Base-by-base conservation (phyloP, 2,888 invertebrate genomes). In the Acronicta leporina region DNA sequence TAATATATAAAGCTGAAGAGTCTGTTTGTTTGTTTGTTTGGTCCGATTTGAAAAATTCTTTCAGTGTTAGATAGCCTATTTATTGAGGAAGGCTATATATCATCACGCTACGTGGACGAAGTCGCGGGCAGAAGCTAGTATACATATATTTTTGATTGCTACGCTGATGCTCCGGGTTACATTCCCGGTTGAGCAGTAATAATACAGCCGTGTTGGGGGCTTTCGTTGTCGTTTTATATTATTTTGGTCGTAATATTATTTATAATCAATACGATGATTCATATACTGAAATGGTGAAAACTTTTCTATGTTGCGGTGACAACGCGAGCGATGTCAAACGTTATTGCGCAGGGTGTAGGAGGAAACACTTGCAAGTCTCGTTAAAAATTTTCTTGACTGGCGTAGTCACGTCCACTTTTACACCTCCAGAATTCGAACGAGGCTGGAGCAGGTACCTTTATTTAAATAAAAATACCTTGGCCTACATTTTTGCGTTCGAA, bases 361-460 rank as follows among this genome's bases (percentile, higher is more conserved):
- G 13, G 43, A 43, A 43, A 43, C 43, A 13, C 20, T 43, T 13
- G 11, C 16, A 11, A 20, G 20, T 43, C 43, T 43, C 20, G 43
- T 43, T 20, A 14, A 43, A 43, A 43, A 43, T 43, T 20, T 43
- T 13, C 43, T 43, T 4, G 43, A 43, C 5, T 43, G n/a, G n/a
- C n/a, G n/a, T n/a, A n/a, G n/a, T n/a, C n/a, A 13, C 43, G 43
- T n/a, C 16, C 6, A 43, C 20, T 43, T 43, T 43, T 43, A 43
- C 43, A 2, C 43, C n/a, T 16, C 43, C 43, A 8, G 20, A 20
- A 13, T 43, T 43, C 9, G 43, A 43, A 10, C 43, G 4, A 43
- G 43, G 43, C 11, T 43, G 43, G 43, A 43, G 20, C 43, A 43
- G 43, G 43, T 43, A 43, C 7, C 13, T 43, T 20, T n/a, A n/a